Evolutionary conservation across 1,140 invertebrate genomes (phyloP).

Genomic region (Drosophila orosa): DNA sequence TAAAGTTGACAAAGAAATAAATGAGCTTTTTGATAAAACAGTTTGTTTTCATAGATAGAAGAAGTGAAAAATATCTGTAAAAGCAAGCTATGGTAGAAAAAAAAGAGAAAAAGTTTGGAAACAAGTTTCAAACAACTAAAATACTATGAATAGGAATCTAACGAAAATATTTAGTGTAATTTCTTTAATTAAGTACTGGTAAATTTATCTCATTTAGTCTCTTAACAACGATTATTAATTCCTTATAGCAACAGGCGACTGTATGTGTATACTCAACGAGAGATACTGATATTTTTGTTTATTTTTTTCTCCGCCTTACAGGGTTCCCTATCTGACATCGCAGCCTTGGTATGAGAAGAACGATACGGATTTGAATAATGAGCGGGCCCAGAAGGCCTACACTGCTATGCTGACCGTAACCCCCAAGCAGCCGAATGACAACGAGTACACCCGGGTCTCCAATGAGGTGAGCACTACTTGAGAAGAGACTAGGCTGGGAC

Average conservation of each 20-base stretch:
- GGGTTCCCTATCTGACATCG: conserved; percentile 73
- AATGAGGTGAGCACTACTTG: conserved; percentile 86
- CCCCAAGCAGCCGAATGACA: conserved; percentile 90
- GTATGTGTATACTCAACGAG: not conserved
- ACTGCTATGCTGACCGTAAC: conserved; percentile 96
- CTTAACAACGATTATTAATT: not conserved
- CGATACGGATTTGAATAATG: conserved; percentile 92
- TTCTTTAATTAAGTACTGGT: not conserved
- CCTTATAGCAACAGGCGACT: not conserved
- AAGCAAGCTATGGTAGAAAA: too few relatives aligned
- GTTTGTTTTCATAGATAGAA: not conserved
- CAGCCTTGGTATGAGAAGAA: conserved; percentile 93
- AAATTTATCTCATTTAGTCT: not conserved
- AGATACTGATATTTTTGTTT: conserved; percentile 2
- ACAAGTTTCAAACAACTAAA: not conserved
- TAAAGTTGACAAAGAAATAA: not conserved
- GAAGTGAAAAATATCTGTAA: not conserved
- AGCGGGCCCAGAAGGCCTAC: conserved; percentile 94
- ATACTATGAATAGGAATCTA: not conserved
- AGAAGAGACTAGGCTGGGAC: not conserved
- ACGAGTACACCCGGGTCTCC: conserved; percentile 91
- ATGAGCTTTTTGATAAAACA: not conserved
- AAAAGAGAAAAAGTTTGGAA: not conserved
- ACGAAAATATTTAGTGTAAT: not conserved
- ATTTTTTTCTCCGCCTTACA: conserved; percentile 37